Percentiles rank a stretch among this genome's conserved stretches.
These are phyloP conservation scores for Andricus quercusramuli DNA, from an alignment of 2,888 invertebrate genomes.

Conservation along the genomic window DNA sequence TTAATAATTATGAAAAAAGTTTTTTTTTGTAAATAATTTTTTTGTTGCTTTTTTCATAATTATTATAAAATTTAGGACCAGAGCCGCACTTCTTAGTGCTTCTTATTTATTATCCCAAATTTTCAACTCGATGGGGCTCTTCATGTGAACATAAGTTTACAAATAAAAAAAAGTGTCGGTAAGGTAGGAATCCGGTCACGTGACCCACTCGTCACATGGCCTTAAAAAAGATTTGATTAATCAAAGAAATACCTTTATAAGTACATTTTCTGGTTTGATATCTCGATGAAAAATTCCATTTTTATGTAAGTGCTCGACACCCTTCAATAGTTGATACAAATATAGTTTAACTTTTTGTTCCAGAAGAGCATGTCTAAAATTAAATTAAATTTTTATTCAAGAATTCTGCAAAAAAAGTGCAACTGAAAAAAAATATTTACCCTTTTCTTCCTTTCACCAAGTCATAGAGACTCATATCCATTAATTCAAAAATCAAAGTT, in stretches of 20 bases:
- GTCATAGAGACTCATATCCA: conserved; percentile 86
- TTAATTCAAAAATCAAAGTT: conserved; percentile 84
- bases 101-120: too few species aligned
- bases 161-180: too few species aligned
- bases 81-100: too few species aligned
- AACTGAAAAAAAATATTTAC: conserved; percentile 62
- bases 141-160: too few species aligned
- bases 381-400: not conserved
- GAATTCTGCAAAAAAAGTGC: not conserved
- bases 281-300: conserved; percentile 85
- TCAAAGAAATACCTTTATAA: conserved; percentile 79
- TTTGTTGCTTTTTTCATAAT: too few species aligned
- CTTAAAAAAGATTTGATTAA: not conserved
- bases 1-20: too few species aligned
- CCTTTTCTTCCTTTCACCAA: conserved; percentile 81
- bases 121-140: too few species aligned
- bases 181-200: too few species aligned
- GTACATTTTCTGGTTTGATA: conserved; percentile 86
- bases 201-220: too few species aligned
- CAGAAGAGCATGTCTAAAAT: conserved; percentile 76
- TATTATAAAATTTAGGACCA: too few species aligned
- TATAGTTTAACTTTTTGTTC: conserved; percentile 81
- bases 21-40: too few species aligned
- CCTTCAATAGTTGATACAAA: conserved; percentile 83
- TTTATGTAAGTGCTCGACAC: conserved; percentile 83